phyloP scores from a whole-genome alignment of 2,113 vertebrate species.

The Misgurnus mizolepis region DNA sequence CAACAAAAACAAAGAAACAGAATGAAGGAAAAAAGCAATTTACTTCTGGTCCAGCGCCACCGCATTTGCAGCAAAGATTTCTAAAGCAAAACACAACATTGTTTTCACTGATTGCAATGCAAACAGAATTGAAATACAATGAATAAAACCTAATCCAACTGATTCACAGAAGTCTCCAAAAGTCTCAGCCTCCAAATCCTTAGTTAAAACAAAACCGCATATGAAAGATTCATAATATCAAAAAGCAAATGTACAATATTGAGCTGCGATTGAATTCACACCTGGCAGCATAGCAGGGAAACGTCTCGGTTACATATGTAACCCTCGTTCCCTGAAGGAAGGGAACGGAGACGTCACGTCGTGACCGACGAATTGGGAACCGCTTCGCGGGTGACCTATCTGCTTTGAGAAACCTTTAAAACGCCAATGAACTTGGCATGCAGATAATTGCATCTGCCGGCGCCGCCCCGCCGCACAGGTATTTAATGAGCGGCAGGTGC shows the following conservation, averaged over 20 bases:
- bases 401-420: no score
- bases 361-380: no score
- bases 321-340: no score
- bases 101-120: slow-evolving; percentile 66
- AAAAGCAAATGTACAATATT: slow-evolving; percentile 33
- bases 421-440: no score
- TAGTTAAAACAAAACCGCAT: slow-evolving; percentile 50
- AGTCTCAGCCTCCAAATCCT: slow-evolving; percentile 47
- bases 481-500: no score
- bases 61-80: slow-evolving; percentile 55
- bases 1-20: slow-evolving; percentile 42
- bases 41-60: slow-evolving; percentile 61
- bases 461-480: no score
- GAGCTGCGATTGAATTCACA: slow-evolving; percentile 35
- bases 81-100: slow-evolving; percentile 60
- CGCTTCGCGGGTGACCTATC: no score
- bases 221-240: slow-evolving; percentile 53
- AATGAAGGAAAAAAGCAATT: slow-evolving; percentile 62
- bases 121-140: slow-evolving; percentile 72
- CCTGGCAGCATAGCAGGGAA: slow-evolving; percentile 11
- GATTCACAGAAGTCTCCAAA: slow-evolving; percentile 57
- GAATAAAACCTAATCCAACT: slow-evolving; percentile 68
- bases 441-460: no score
- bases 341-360: no score
- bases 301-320: no score